Evolutionary conservation across 2,113 vertebrate genomes (phyloP).

Genomic region (Sus scrofa): T2T-Sscrofa CM000818.6:89076501-89077000

Average conservation of each 20-base stretch:
- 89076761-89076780: background rate
- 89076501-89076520: background rate
- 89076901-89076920: background rate
- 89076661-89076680: background rate
- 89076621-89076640: background rate
- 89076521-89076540: background rate
- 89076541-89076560: background rate
- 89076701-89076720: background rate
- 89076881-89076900: background rate
- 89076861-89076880: background rate
- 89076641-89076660: background rate
- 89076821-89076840: no score
- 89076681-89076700: background rate
- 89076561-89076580: background rate
- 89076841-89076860: no score
- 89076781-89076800: no score
- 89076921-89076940: background rate
- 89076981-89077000: background rate
- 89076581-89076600: background rate
- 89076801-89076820: no score
- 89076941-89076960: background rate
- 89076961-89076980: background rate
- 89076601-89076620: background rate
- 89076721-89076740: background rate
- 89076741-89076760: background rate